Percentiles rank a stretch among this genome's conserved stretches.
Conservation (phyloP, 2,113 vertebrate species). For the Rostratula benghalensis region DNA sequence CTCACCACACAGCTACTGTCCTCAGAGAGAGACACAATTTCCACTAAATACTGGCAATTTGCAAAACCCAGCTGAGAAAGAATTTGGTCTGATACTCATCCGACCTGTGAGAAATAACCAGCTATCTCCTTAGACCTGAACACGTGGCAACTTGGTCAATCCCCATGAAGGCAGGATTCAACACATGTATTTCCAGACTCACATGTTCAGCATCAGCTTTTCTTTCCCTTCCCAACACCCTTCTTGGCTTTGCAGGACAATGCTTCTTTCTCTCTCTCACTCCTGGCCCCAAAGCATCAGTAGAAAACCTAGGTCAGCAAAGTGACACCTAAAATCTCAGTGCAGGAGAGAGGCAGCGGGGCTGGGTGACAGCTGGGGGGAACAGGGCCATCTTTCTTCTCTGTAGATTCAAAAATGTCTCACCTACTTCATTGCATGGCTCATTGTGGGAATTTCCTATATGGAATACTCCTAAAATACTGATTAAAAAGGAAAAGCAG, state of each 20-base stretch:
- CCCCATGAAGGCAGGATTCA: background rate
- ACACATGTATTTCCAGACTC: background rate
- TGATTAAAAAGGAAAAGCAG: background rate
- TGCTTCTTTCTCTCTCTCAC: background rate
- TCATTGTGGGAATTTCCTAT: background rate
- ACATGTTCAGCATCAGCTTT: background rate
- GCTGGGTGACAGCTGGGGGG: background rate
- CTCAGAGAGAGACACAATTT: background rate
- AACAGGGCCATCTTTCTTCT: background rate
- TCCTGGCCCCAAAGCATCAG: background rate
- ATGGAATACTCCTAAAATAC: background rate
- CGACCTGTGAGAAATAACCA: background rate
- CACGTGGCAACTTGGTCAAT: background rate
- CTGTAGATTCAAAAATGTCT: background rate
- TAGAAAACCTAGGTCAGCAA: background rate
- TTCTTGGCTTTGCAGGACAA: background rate
- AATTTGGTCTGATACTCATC: fast-evolving
- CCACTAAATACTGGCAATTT: background rate
- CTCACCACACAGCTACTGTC: background rate
- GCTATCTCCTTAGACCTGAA: background rate
- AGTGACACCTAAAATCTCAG: background rate
- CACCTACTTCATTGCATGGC: background rate
- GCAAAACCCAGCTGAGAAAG: background rate
- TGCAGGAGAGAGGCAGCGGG: background rate
- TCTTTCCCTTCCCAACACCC: fast-evolving